Evolutionary conservation across 2,113 vertebrate genomes (phyloP), one percentile per base, ranked within the genome.

Genomic region (Verasper variegatus): DNA sequence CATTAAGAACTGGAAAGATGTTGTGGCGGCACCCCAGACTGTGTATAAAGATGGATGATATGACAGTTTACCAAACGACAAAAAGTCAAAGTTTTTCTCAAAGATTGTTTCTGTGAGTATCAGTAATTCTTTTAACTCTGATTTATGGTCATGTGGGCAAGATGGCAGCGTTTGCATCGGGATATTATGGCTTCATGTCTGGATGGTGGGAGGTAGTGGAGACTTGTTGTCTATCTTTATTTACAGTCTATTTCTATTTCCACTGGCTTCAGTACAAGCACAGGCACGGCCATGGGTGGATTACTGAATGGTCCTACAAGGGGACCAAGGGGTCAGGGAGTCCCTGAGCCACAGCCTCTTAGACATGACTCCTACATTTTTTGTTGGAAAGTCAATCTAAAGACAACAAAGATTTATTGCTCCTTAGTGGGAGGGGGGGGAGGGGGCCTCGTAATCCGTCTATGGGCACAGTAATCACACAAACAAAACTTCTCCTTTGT

Each of bases 231-330:
- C 17, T 18, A 5, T 51, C 18, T 15, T 18, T 51, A 51, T 51
- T 51, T 15, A 6, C 7, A 18, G 47, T 51, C 47, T 51, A 20
- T 51, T 42, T 13, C 40, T 42, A 42, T 12, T 3, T 13, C 12
- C 12, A 11, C 40, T 18, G 51, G 8, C 61, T 72, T 59, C 27
- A 40, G 21, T 24, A 23, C 37, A 58, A 63, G 63, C 68, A 68
- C 23, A 70, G n/a, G 60, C 62, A 61, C 27, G 63, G 57, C 49
- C 23, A 37, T 20, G 17, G 71, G 52, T 59, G 45, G 73, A 76
- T 60, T 49, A 72, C 1, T 1, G 71, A 49, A 15, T 14, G 1
- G 45, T 35, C 31, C 59, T 13, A 42, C 40, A 40, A 20, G 31
- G 65, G 18, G 14, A 35, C 42, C 37, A 18, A 23, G 15, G 2